Conservation (phyloP, 1,140 invertebrate species). For the Heliconius hewitsoni region DNA sequence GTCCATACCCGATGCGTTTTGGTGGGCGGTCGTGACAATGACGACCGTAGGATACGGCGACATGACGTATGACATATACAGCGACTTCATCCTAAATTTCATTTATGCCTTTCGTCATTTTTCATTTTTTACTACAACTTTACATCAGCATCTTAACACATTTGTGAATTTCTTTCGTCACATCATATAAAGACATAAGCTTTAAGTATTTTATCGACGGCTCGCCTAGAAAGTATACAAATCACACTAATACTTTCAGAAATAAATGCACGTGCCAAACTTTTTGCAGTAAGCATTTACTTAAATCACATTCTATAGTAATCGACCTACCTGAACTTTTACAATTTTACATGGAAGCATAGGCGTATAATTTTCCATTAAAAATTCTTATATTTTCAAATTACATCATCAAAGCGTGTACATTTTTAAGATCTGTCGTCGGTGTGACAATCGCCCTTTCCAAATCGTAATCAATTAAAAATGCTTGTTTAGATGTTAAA, state of each 20-base stretch:
- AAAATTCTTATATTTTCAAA: conserved; percentile 10
- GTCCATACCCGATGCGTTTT: conserved; percentile 98
- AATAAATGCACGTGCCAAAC: conserved; percentile 62
- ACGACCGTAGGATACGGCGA: conserved; percentile 99
- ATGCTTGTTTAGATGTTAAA: conserved; percentile 55
- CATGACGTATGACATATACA: conserved; percentile 94
- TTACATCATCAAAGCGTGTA: conserved; percentile 11
- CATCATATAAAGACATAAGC: conserved; percentile 69
- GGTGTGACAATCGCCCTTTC: conserved; percentile 75
- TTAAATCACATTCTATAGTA: conserved; percentile 51
- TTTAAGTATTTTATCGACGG: conserved; percentile 70
- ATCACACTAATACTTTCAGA: conserved; percentile 59
- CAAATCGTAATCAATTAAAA: conserved; percentile 64
- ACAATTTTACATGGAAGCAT: conserved; percentile 75
- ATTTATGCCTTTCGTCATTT: conserved; percentile 74
- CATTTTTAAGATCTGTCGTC: conserved; percentile 51
- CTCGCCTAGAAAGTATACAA: conserved; percentile 66
- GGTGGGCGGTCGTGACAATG: conserved; percentile 99
- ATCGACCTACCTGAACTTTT: conserved; percentile 55
- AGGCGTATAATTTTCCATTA: conserved; percentile 53
- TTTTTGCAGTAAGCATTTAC: conserved; percentile 57
- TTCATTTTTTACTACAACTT: conserved; percentile 67
- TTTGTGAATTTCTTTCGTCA: conserved; percentile 68
- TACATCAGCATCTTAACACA: conserved; percentile 70
- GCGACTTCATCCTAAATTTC: conserved; percentile 72